Conservation (phyloP, 2,888 invertebrate genomes). For the Amphipyra berbera region DNA sequence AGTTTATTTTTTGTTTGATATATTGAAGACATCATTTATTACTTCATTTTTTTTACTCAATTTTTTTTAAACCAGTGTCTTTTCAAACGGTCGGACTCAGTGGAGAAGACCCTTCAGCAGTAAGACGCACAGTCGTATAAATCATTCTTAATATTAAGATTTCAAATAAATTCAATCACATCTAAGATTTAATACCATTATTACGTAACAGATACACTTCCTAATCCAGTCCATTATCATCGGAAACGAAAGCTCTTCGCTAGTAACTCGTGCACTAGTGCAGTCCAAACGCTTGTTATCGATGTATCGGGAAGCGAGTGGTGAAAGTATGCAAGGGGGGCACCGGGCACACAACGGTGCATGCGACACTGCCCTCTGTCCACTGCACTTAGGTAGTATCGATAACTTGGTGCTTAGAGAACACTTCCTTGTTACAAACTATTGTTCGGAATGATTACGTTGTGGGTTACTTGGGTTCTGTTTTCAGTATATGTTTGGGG, state of each 20-base stretch:
- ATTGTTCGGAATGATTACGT: constrained; percentile 60
- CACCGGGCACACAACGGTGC: constrained; percentile 78
- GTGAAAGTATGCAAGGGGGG: constrained; percentile 87
- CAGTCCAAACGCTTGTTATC: constrained; percentile 72
- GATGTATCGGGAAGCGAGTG: constrained; percentile 78
- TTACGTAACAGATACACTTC: constrained; percentile 37
- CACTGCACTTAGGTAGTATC: constrained; percentile 70
- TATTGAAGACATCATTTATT: no score
- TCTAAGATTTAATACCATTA: constrained; percentile 32
- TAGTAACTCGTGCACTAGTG: constrained; percentile 63
- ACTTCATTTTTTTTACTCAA: no score
- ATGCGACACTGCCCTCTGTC: constrained; percentile 85
- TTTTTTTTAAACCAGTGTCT: no score
- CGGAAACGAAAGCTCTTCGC: constrained; percentile 54
- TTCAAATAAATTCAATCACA: constrained; percentile 18
- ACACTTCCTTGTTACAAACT: constrained; percentile 60
- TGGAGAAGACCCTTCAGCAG: no score
- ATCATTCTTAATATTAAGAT: neutral
- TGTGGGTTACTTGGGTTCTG: constrained; percentile 28
- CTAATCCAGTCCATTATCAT: constrained; percentile 54
- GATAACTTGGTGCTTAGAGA: constrained; percentile 54
- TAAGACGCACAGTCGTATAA: neutral
- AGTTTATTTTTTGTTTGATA: no score
- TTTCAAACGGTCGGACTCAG: no score
- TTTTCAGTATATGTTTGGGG: constrained; percentile 26